A percentile compares a stretch with the other conserved stretches of the same genome.
Conservation (phyloP, 2,797 vertebrate species). For the Eospalax fontanierii region DNA sequence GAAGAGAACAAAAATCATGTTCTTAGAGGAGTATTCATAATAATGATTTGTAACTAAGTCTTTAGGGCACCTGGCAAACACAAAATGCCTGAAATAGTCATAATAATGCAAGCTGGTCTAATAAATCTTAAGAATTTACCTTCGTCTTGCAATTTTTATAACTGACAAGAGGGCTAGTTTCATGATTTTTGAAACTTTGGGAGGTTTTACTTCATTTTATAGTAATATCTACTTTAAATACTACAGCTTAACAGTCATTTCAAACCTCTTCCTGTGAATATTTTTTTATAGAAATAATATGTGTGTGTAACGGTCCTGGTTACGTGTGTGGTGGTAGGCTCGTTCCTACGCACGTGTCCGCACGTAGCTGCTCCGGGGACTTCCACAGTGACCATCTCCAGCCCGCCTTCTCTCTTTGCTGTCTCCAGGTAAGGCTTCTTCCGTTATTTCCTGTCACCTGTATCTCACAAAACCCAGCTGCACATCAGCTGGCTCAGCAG, state of each 20-base stretch:
- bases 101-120: background rate
- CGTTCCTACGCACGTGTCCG: background rate
- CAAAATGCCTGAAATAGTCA: background rate
- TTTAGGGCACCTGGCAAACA: constrained; percentile 7
- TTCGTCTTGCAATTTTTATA: constrained; percentile 41
- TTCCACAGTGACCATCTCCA: background rate
- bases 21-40: constrained; percentile 10
- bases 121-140: constrained; percentile 30
- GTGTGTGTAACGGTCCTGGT: background rate
- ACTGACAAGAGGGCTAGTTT: constrained; percentile 6
- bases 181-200: constrained; percentile 26
- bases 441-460: background rate
- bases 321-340: background rate
- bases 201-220: constrained; percentile 57
- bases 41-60: background rate
- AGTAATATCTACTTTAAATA: constrained; percentile 15
- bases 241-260: background rate
- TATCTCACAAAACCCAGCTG: background rate
- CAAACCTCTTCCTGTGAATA: background rate
- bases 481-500: background rate
- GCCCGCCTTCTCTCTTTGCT: background rate
- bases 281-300: constrained; percentile 10
- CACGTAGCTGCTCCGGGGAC: background rate
- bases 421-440: background rate
- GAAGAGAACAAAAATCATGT: constrained; percentile 10